A percentile compares a stretch with the other conserved stretches of the same genome.
Evolutionary conservation across 2,888 invertebrate genomes (phyloP).

Genomic region (Exephanes ischioxanthus): DNA sequence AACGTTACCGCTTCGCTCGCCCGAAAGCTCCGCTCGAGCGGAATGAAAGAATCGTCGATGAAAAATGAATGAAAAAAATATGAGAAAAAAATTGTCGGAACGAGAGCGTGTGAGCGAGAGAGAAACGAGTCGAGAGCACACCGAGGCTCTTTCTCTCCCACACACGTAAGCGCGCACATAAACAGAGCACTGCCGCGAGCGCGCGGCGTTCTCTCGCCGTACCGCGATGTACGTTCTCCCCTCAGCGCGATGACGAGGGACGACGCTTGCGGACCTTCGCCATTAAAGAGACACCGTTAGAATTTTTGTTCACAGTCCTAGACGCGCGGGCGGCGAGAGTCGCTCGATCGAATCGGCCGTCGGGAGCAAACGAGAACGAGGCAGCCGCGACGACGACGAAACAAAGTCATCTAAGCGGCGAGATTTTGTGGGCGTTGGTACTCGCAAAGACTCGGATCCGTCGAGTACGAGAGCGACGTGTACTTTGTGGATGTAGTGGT

Average conservation of each 20-base stretch:
- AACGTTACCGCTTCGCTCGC: not conserved
- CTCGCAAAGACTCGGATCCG: not conserved
- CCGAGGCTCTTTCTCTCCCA: not conserved
- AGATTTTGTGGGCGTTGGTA: constrained; percentile 10
- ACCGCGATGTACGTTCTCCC: constrained; percentile 8
- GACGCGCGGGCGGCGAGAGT: not conserved
- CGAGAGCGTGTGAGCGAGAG: constrained; percentile 39
- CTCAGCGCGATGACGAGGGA: constrained; percentile 60
- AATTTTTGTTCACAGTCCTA: not conserved
- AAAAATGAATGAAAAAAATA: not conserved
- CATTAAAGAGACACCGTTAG: constrained; percentile 43
- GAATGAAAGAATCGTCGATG: not conserved
- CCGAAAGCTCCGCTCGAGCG: not conserved
- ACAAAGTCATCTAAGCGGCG: not conserved
- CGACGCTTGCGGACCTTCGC: constrained; percentile 77
- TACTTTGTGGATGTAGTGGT: not conserved
- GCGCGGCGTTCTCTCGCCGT: constrained; percentile 37
- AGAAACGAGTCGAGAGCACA: constrained; percentile 12
- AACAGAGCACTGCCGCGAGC: constrained; percentile 19
- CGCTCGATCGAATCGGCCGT: not conserved
- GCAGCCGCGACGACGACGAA: not conserved
- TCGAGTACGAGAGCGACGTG: not conserved
- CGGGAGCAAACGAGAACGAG: not conserved
- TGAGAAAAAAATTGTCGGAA: constrained; percentile 8
- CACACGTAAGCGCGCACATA: constrained; percentile 1